Conservation (phyloP, 1,140 invertebrate genomes). For the Bombus superbus region DNA sequence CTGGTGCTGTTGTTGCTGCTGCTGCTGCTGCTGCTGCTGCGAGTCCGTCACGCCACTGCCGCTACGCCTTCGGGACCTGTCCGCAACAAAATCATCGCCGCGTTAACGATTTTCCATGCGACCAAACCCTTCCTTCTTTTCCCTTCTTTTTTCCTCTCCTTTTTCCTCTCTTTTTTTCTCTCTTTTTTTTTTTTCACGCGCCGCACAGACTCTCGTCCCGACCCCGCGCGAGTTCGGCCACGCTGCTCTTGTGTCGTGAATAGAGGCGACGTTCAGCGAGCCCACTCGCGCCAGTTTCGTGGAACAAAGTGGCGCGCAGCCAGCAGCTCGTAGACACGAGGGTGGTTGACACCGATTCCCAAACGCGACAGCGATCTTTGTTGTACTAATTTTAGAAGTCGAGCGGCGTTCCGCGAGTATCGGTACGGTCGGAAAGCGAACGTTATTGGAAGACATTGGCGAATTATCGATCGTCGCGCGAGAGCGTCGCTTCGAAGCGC, state of each 20-base stretch:
- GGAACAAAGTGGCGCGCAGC: slow-evolving; percentile 20
- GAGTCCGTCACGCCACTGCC: slow-evolving; percentile 78
- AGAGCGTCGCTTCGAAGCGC: too few species aligned
- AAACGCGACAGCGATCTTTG: background rate
- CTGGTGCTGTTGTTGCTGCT: slow-evolving; percentile 77
- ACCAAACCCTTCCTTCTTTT: too few species aligned
- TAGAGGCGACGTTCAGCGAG: background rate
- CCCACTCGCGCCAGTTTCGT: slow-evolving; percentile 20
- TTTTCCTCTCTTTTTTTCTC: too few species aligned
- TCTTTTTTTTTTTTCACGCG: background rate
- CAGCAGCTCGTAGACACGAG: background rate
- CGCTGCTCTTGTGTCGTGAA: background rate
- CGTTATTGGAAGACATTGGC: too few species aligned
- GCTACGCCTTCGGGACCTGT: slow-evolving; percentile 80
- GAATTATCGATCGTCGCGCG: too few species aligned
- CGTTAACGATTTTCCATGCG: slow-evolving; percentile 21
- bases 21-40: slow-evolving; percentile 77
- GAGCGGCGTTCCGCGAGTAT: too few species aligned
- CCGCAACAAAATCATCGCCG: slow-evolving; percentile 36
- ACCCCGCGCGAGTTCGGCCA: too few species aligned
- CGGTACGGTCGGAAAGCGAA: too few species aligned
- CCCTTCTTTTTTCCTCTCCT: too few species aligned
- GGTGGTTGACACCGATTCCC: slow-evolving; percentile 18
- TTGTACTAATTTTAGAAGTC: background rate
- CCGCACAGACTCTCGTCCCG: background rate